Evolutionary conservation across 2,113 vertebrate species (phyloP), one percentile per base, ranked within the genome.

Genomic region (Rhynchopsitta pachyrhyncha): DNA sequence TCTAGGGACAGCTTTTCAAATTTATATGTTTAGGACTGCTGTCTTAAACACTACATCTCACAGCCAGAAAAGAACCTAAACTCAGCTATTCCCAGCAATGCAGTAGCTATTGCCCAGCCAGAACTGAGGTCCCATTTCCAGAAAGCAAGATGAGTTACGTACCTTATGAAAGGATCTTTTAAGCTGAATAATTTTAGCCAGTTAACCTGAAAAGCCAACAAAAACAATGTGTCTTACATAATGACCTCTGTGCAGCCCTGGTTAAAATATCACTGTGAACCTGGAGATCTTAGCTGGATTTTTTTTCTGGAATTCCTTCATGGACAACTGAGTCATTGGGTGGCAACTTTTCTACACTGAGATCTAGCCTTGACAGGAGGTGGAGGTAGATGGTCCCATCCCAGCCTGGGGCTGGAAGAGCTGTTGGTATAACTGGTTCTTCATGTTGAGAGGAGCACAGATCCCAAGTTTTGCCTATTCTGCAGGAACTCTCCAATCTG

Each of bases 191-290:
- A 25, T 78, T 94, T 86, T 46, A 53, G 7, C 18, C 22, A 47
- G n/a, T 3, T 35, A 57, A 69, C 16, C 10, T 62, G 67, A 86
- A 86, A 47, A 18, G 3, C 3, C 12, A 22, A 42, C 0, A 4
- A 44, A 82, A 66, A 0, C 7, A 31, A 2, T 17, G 6, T 29
- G 15, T 66, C 42, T 4, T 41, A 37, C 3, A 10, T 18, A 33
- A 41, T 25, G 19, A 47, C 13, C 37, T 75, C 64, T 55, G 39
- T 80, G 6, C 5, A 66, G 11, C 4, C 23, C 6, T 63, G 24
- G 17, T 6, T 14, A 60, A 80, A 31, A 31, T n/a, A 31, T 33
- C 3, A 0, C 4, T 81, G 4, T 29, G 37, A 91, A 55, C 17
- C 46, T 29, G 15, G 31, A 63, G 55, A 16, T 70, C 13, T 44